Percentiles rank a stretch among this genome's conserved stretches.
Evolutionary conservation across 2,113 vertebrate species (phyloP).

Genomic region (Cinclus cinclus): DNA sequence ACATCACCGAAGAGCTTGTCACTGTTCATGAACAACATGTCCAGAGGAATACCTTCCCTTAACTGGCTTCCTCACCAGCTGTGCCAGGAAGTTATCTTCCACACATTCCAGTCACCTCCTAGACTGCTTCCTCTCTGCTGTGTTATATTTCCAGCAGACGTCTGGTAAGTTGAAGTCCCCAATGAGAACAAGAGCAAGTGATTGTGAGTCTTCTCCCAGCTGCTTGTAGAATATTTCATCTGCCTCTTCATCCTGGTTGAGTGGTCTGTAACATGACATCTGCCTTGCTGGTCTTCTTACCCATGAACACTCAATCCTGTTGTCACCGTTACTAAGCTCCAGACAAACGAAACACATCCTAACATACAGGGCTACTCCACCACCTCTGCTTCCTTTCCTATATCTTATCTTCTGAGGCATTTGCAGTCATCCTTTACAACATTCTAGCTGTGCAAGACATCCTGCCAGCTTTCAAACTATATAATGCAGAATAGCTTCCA

Average conservation of each 20-base stretch:
- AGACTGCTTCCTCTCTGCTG: not conserved
- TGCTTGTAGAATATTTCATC: not conserved
- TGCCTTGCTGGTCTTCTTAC: not conserved
- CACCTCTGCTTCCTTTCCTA: not conserved
- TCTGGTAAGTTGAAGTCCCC: not conserved
- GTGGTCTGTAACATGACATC: not conserved
- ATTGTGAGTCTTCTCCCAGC: not conserved
- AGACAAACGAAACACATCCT: not conserved
- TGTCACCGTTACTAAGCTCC: not conserved
- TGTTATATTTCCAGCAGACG: not conserved
- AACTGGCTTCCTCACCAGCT: not conserved
- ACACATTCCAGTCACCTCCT: not conserved
- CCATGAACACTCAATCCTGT: not conserved
- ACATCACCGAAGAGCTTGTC: not conserved
- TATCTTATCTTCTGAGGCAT: not conserved
- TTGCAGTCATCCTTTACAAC: not conserved
- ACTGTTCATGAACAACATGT: not conserved
- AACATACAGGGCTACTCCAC: not conserved
- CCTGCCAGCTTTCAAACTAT: not conserved
- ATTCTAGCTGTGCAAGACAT: not conserved
- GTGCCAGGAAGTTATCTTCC: not conserved
- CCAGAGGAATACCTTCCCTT: not conserved
- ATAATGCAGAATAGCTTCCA: not conserved
- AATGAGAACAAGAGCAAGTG: not conserved
- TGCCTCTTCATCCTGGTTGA: not conserved